Base-by-base conservation (phyloP, 2,888 invertebrate genomes). In the Macaria liturata region DNA sequence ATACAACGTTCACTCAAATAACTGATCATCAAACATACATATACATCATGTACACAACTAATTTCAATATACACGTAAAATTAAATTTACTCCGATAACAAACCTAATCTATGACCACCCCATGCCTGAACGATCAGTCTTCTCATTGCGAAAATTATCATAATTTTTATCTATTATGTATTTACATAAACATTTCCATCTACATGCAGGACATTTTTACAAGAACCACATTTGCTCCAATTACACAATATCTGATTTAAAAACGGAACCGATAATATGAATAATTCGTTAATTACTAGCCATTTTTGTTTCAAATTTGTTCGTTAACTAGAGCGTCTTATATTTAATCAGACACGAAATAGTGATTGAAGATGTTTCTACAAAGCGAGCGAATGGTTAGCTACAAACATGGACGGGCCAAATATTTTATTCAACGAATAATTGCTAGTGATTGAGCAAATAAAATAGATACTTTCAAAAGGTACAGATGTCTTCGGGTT, bases 131-230 rank as follows among this genome's bases (percentile, higher is more conserved):
- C 88, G 83, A 86, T 91, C 91, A 91, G 91, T 91, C 91, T 91
- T 91, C 88, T 91, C 88, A 84, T 89, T 89, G 87, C 88, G 81
- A 87, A 88, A 88, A 88, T 90, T 88, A 87, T 85, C 79, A 84
- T 88, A 86, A 85, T 81, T 70, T 70, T 72, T 79, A 75, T 72
- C 75, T 74, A 73, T 75, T 74, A 73, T 75, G 71, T 84, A 84
- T 59, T 55, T 59, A 59, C 59, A 55, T 45, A 46, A 50, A 20
- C 5, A 72, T 73, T 70, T 75, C 72, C 70, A 72, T 75, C 65
- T 76, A 75, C 67, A 66, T 69, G 70, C 74, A 70, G 71, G 73
- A 37, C 7, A 20, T 65, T 77, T 79, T 76, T 71, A 78, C 73
- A 78, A 65, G 68, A 74, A 74, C 69, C 7, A 43, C 46, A 4